A percentile compares a stretch with the other conserved stretches of the same genome.
These are phyloP conservation scores for Gambusia affinis DNA, from an alignment of 2,113 vertebrate species.

Conservation along the genomic window DNA sequence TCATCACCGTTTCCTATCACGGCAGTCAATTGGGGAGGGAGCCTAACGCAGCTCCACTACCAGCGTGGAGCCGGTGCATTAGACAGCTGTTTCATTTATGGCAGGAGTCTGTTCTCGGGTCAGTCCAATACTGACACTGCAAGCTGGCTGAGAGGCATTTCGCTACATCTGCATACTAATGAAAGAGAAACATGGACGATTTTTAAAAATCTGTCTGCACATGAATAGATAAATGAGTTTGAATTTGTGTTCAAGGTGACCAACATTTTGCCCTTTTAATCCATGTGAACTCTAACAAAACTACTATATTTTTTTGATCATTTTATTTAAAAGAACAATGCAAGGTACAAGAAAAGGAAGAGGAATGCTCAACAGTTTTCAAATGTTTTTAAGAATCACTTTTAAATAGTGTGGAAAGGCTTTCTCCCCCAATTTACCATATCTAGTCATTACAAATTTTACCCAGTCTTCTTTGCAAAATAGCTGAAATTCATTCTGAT, in stretches of 20 bases:
- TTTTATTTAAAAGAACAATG: neutral
- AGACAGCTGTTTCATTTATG: conserved; percentile 16
- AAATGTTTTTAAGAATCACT: no score
- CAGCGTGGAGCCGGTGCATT: neutral
- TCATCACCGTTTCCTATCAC: conserved; percentile 56
- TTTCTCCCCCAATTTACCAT: no score
- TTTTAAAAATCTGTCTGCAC: neutral
- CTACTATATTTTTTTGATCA: no score
- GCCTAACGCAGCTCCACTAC: conserved; percentile 43
- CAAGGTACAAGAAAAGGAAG: neutral
- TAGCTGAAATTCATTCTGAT: no score
- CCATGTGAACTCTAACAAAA: neutral
- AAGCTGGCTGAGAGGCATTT: conserved; percentile 1
- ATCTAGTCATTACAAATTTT: no score
- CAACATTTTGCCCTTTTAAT: conserved; percentile 6
- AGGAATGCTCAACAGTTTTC: no score
- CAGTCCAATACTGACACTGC: neutral
- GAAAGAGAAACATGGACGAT: neutral
- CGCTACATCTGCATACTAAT: conserved; percentile 23
- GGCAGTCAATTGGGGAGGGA: conserved; percentile 41
- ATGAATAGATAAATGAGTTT: neutral
- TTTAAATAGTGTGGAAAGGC: no score
- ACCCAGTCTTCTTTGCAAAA: no score
- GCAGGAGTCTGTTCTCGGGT: neutral
- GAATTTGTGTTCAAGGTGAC: neutral